Conservation (phyloP, 2,888 invertebrate genomes). For the Caradrina clavipalpis region DNA sequence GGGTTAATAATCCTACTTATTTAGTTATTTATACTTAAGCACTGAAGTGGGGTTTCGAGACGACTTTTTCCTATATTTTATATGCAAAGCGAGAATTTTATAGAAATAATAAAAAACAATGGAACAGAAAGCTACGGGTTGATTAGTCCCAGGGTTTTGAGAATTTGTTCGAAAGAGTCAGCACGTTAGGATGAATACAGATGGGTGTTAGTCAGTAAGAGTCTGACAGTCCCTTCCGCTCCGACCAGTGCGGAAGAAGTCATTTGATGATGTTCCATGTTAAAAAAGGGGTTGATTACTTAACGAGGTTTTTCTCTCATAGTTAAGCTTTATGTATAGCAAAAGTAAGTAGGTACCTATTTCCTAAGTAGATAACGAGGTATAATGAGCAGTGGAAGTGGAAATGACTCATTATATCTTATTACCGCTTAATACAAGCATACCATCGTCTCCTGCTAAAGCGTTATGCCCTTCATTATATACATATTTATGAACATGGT, state of each 20-base stretch:
- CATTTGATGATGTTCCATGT: no score
- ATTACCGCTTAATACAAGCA: background rate
- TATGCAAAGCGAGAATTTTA: background rate
- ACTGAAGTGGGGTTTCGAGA: background rate
- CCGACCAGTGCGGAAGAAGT: no score
- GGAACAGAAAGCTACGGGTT: background rate
- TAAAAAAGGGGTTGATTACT: no score
- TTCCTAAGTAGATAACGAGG: background rate
- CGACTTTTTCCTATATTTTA: background rate
- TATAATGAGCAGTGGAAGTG: background rate
- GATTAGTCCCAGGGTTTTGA: background rate
- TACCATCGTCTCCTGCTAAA: background rate
- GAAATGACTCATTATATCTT: background rate
- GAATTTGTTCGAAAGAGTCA: background rate
- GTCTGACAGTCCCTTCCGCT: no score
- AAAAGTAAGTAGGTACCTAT: no score
- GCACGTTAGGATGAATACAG: no score
- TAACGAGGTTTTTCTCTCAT: no score
- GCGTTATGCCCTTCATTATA: background rate
- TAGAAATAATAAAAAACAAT: background rate
- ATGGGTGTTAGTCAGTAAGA: no score
- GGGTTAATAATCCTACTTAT: constrained; percentile 8
- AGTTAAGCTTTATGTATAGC: background rate
- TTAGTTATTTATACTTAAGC: constrained; percentile 1
- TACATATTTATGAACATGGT: background rate